Percentiles rank a stretch among this genome's conserved stretches.
Conservation (phyloP, 2,797 vertebrate genomes). For the Etheostoma perlongum region DNA sequence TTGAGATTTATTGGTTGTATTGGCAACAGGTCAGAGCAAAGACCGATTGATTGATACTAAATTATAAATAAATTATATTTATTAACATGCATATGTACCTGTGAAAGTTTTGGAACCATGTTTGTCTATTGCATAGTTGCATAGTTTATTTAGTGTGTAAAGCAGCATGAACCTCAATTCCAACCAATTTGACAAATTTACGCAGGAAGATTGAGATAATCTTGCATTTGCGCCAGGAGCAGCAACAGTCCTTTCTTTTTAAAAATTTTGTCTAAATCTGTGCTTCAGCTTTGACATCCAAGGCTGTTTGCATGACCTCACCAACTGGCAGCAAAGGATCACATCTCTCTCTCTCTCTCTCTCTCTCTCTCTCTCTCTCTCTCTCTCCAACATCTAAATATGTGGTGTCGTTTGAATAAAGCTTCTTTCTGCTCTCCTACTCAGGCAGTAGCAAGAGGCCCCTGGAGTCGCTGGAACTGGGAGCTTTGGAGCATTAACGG, state of each 20-base stretch:
- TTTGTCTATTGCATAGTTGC: too few relatives aligned
- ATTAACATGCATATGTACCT: too few relatives aligned
- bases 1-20: too few relatives aligned
- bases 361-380: constrained; percentile 37
- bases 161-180: background rate
- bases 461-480: constrained; percentile 70
- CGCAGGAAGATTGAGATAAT: background rate
- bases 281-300: constrained; percentile 37
- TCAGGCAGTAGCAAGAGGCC: constrained; percentile 77
- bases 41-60: too few relatives aligned
- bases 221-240: background rate
- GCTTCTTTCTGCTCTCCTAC: constrained; percentile 85
- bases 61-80: too few relatives aligned
- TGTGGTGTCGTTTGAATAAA: constrained; percentile 80
- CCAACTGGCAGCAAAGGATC: constrained; percentile 56
- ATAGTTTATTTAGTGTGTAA: too few relatives aligned
- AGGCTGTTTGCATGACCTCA: constrained; percentile 69
- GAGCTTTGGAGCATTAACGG: constrained; percentile 75
- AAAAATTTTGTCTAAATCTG: constrained; percentile 7
- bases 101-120: too few relatives aligned
- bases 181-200: background rate
- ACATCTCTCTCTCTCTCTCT: constrained; percentile 30
- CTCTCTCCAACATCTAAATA: constrained; percentile 77
- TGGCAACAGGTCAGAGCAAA: too few relatives aligned
- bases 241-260: background rate